phyloP scores from a whole-genome alignment of 2,888 invertebrate species.

The Tineola bisselliella region DNA sequence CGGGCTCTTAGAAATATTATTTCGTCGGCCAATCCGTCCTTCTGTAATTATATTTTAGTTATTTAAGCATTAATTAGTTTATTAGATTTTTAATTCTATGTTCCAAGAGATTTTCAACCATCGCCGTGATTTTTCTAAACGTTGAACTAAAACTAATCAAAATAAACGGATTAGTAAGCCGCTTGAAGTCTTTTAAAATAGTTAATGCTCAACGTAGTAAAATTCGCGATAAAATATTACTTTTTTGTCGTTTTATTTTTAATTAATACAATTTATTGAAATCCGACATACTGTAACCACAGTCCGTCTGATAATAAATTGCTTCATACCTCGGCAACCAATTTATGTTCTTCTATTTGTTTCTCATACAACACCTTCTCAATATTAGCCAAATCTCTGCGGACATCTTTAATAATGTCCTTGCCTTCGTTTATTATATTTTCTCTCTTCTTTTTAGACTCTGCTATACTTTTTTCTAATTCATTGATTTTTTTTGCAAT shows the following conservation, averaged over 20 bases:
- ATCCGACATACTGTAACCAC: no score
- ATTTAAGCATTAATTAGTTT: background rate
- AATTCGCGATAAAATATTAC: no score
- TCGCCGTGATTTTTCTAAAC: no score
- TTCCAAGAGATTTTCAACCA: no score
- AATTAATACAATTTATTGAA: no score
- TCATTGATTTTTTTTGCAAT: conserved; percentile 22
- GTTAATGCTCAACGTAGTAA: no score
- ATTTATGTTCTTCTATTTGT: conserved; percentile 47
- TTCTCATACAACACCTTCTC: conserved; percentile 39
- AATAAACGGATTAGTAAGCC: no score
- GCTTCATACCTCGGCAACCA: conserved; percentile 45
- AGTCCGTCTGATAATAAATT: no score
- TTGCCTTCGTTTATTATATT: conserved; percentile 40
- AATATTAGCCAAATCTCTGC: conserved; percentile 44
- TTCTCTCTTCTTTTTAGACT: conserved; percentile 29
- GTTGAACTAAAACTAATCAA: no score
- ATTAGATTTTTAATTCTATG: no score
- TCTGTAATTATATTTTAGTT: conserved; percentile 25
- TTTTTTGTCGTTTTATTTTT: no score
- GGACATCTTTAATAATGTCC: conserved; percentile 37
- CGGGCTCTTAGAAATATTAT: conserved; percentile 34
- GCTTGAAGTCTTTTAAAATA: no score
- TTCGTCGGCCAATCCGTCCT: conserved; percentile 36
- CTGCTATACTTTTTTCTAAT: conserved; percentile 23